These are phyloP conservation scores for Sthenelais limicola DNA, from an alignment of 2,888 invertebrate genomes.

Conservation along the genomic window DNA sequence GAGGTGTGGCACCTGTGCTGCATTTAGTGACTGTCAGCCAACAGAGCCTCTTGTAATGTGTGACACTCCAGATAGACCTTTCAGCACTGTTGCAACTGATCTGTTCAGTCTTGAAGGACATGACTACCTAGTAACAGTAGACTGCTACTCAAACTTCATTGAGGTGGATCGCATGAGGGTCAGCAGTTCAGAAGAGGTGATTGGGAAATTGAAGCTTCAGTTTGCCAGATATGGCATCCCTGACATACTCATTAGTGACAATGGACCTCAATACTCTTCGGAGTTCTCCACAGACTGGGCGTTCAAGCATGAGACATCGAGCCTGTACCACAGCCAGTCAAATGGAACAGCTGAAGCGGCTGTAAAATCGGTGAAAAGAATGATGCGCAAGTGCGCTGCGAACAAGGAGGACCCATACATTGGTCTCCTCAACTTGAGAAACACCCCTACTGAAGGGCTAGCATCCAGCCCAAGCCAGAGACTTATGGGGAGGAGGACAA, in stretches of 20 bases:
- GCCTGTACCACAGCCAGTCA: too few species aligned
- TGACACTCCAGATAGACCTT: slow-evolving; percentile 51
- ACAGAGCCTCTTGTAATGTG: slow-evolving; percentile 45
- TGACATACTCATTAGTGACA: slow-evolving; percentile 13
- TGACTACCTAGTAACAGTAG: slow-evolving; percentile 52
- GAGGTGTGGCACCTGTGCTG: slow-evolving; percentile 2
- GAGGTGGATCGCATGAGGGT: slow-evolving; percentile 49
- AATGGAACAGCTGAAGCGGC: too few species aligned
- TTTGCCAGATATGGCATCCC: slow-evolving; percentile 36
- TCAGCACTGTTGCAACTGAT: slow-evolving; percentile 52
- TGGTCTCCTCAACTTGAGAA: too few species aligned
- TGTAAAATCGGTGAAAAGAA: too few species aligned
- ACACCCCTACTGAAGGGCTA: too few species aligned
- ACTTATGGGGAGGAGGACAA: too few species aligned
- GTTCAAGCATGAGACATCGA: too few species aligned
- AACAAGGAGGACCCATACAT: too few species aligned
- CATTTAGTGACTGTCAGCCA: not conserved
- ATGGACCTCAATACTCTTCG: slow-evolving; percentile 33
- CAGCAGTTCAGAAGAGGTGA: slow-evolving; percentile 45
- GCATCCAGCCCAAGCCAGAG: too few species aligned
- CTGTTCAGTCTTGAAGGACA: slow-evolving; percentile 48
- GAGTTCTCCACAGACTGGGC: too few species aligned
- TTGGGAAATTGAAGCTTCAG: slow-evolving; percentile 35
- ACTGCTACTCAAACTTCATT: slow-evolving; percentile 51
- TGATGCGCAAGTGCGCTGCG: too few species aligned